phyloP scores from a whole-genome alignment of 1,140 invertebrate genomes.

The Coelopa frigida region DNA sequence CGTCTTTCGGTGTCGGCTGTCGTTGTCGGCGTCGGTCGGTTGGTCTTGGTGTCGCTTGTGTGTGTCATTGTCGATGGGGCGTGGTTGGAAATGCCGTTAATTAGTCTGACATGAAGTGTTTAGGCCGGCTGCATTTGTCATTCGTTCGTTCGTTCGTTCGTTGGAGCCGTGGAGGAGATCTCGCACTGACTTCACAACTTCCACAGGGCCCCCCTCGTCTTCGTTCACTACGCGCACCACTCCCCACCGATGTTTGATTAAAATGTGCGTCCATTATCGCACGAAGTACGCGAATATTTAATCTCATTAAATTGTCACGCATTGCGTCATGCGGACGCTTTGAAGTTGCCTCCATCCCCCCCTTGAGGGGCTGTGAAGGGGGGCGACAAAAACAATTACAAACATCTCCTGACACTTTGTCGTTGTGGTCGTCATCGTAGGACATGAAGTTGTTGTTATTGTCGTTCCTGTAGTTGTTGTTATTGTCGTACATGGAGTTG shows the following conservation, averaged over 20 bases:
- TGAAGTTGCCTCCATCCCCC: no score
- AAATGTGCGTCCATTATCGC: slow-evolving; percentile 3
- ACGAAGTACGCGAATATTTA: no score
- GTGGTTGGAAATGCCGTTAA: slow-evolving; percentile 8
- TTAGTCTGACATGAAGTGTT: slow-evolving; percentile 7
- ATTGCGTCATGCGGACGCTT: slow-evolving; percentile 14
- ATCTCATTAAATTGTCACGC: slow-evolving; percentile 20
- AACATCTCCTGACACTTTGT: slow-evolving; percentile 8
- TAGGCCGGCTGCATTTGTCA: no score
- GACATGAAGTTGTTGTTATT: no score
- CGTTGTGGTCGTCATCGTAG: slow-evolving; percentile 4
- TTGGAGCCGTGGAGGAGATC: no score
- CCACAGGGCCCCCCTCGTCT: slow-evolving; percentile 3
- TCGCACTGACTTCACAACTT: background rate
- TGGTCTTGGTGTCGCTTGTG: background rate
- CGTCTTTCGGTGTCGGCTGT: no score
- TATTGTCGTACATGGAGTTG: background rate
- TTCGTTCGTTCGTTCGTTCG: no score
- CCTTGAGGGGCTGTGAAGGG: no score
- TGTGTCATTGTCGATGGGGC: slow-evolving; percentile 15
- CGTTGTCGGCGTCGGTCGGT: background rate
- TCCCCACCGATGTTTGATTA: slow-evolving; percentile 11
- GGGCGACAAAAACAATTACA: no score
- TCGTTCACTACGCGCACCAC: slow-evolving; percentile 4
- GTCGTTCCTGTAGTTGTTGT: background rate